Conservation (phyloP, 2,888 invertebrate genomes). For the Diaperis boleti region DNA sequence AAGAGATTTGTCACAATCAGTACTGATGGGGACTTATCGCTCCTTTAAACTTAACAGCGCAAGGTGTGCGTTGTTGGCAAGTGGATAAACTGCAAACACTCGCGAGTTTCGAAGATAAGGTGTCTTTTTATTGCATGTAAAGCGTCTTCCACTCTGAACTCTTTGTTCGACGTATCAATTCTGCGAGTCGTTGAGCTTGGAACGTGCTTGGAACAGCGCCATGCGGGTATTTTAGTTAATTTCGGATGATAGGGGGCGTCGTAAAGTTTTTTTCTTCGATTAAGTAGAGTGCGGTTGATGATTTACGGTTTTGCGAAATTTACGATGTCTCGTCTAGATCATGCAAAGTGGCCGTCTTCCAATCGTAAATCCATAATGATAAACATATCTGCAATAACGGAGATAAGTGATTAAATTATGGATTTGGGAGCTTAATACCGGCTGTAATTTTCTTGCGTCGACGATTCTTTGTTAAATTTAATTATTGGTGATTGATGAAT, state of each 20-base stretch:
- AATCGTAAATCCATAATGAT: not conserved
- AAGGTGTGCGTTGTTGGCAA: not conserved
- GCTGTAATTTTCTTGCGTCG: not conserved
- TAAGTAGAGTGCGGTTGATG: not conserved
- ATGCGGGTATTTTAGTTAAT: conserved; percentile 9
- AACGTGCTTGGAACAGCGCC: conserved; percentile 16
- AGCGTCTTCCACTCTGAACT: conserved; percentile 22
- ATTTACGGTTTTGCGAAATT: not conserved
- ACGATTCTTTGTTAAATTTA: no score
- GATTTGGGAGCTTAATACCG: not conserved
- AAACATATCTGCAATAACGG: not conserved
- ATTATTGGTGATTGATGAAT: not conserved
- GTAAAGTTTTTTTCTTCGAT: not conserved
- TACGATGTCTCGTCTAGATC: not conserved
- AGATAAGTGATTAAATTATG: not conserved
- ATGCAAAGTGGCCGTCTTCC: not conserved
- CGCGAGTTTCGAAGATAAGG: conserved; percentile 2
- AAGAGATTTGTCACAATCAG: conserved; percentile 34
- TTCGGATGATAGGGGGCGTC: conserved; percentile 9
- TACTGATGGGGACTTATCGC: not conserved
- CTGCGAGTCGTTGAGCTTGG: conserved; percentile 18
- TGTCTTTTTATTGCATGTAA: conserved; percentile 18
- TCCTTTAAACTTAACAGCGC: not conserved
- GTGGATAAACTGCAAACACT: not conserved
- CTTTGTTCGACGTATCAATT: conserved; percentile 9